phyloP scores from a whole-genome alignment of 2,113 vertebrate genomes.

The Penelope pileata region DNA sequence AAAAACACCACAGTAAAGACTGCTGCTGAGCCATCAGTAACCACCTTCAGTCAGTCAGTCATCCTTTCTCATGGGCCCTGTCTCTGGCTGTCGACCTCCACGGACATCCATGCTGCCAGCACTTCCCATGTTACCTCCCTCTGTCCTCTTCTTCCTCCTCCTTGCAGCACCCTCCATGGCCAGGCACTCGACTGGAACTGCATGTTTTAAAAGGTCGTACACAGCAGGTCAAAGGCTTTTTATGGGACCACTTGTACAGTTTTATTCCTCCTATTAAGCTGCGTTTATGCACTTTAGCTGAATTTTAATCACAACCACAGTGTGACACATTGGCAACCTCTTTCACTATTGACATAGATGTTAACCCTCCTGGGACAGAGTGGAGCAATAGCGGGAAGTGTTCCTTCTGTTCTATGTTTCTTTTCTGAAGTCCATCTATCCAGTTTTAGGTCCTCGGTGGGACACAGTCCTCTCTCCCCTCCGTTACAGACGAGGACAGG shows the following conservation, averaged over 20 bases:
- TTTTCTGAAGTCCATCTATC: neutral
- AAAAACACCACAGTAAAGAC: neutral
- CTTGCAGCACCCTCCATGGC: neutral
- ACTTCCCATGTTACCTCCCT: neutral
- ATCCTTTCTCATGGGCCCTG: neutral
- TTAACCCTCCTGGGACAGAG: neutral
- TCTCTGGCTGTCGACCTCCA: neutral
- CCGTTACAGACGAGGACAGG: neutral
- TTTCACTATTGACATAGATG: neutral
- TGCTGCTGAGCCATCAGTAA: neutral
- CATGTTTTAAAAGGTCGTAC: neutral
- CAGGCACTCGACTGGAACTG: neutral
- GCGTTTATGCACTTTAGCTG: neutral
- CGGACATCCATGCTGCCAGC: neutral
- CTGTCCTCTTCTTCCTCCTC: neutral
- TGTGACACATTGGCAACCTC: neutral
- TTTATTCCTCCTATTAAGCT: neutral
- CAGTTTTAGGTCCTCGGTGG: neutral
- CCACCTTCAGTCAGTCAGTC: neutral
- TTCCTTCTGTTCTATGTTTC: neutral
- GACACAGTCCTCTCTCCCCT: neutral
- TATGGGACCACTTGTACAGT: neutral
- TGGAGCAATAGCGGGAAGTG: neutral
- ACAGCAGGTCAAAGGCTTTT: neutral
- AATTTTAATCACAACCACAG: slow-evolving; percentile 13